These are phyloP conservation scores for Malurus splendens DNA, from an alignment of 2,797 vertebrate genomes.

Conservation along the genomic window DNA sequence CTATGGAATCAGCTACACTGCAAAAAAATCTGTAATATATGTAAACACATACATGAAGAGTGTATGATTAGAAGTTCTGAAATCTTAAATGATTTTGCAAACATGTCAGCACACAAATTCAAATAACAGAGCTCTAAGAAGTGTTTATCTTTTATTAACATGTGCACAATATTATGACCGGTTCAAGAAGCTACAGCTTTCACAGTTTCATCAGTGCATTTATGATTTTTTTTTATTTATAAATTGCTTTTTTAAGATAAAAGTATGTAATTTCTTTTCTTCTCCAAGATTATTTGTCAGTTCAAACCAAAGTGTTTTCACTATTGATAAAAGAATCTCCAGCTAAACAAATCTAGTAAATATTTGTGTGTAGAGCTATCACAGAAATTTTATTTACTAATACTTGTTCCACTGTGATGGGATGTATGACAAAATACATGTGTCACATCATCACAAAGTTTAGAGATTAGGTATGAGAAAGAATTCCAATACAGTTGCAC, in stretches of 20 bases:
- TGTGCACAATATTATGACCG: background rate
- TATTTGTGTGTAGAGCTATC: background rate
- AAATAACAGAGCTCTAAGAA: background rate
- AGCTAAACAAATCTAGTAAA: background rate
- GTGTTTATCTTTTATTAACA: background rate
- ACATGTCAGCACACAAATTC: background rate
- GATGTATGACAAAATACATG: background rate
- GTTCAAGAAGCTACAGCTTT: background rate
- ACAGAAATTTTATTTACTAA: background rate
- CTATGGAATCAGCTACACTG: background rate
- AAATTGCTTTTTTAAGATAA: background rate
- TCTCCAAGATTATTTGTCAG: background rate
- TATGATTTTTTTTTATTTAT: background rate
- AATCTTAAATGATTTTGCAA: background rate
- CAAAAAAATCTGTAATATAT: background rate
- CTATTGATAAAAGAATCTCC: background rate
- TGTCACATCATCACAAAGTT: background rate
- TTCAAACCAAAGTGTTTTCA: background rate
- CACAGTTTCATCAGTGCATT: background rate
- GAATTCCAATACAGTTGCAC: background rate
- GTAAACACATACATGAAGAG: background rate
- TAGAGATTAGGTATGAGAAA: background rate
- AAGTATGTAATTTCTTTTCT: background rate
- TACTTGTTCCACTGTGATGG: background rate
- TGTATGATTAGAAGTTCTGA: background rate